A percentile compares a stretch with the other conserved stretches of the same genome.
Conservation (phyloP, 2,113 vertebrate species). For the Cariama cristata region DNA sequence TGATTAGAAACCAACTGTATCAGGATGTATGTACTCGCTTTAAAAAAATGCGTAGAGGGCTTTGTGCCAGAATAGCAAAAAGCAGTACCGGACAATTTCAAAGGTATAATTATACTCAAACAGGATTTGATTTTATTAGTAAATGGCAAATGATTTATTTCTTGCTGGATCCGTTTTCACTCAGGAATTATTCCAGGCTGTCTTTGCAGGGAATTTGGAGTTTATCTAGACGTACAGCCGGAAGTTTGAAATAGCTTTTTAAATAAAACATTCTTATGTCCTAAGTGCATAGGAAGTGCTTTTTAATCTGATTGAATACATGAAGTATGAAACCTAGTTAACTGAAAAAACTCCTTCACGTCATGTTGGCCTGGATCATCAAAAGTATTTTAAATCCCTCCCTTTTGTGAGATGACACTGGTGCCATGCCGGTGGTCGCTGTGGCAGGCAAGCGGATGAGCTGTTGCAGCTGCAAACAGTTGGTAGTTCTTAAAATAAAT, state of each 20-base stretch:
- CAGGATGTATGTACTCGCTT: accelerated
- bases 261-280: not conserved
- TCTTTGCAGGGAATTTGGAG: not conserved
- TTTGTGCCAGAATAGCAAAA: not conserved
- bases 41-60: accelerated
- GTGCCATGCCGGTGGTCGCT: accelerated
- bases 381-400: not conserved
- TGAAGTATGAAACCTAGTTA: not conserved
- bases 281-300: not conserved
- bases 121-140: not conserved
- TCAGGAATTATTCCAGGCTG: not conserved
- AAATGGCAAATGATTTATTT: not conserved
- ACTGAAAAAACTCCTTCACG: not conserved
- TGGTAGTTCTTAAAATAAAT: not conserved
- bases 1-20: not conserved
- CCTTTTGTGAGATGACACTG: accelerated
- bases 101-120: not conserved
- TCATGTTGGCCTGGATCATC: accelerated
- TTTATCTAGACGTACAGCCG: accelerated
- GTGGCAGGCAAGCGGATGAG: not conserved
- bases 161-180: not conserved
- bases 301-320: not conserved
- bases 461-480: not conserved
- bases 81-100: not conserved
- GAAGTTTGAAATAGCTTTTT: not conserved